Evolutionary conservation across 2,797 vertebrate species (phyloP).

Genomic region (Craterocephalus amniculus): DNA sequence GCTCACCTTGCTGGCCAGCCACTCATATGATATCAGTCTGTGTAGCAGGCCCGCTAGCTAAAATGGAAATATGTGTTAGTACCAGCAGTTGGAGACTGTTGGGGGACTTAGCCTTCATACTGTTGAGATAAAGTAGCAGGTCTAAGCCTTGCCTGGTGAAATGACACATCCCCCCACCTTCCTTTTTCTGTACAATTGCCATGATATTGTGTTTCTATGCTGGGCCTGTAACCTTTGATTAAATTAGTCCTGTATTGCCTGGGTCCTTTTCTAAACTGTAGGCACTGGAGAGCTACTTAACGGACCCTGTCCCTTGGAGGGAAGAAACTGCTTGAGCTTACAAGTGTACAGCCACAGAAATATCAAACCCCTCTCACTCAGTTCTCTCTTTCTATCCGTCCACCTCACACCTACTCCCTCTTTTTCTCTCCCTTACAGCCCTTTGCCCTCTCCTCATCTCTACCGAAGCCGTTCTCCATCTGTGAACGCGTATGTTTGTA

Average conservation of each 20-base stretch:
- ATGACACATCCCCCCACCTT: constrained; percentile 72
- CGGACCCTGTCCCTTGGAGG: constrained; percentile 80
- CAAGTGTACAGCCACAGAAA: constrained; percentile 78
- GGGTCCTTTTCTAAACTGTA: constrained; percentile 81
- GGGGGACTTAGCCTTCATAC: constrained; percentile 75
- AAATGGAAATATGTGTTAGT: constrained; percentile 74
- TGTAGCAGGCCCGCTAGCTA: constrained; percentile 64
- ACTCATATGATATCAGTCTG: constrained; percentile 63
- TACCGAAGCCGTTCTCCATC: constrained; percentile 40
- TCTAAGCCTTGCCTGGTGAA: constrained; percentile 79
- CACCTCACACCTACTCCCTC: constrained; percentile 37
- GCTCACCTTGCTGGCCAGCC: constrained; percentile 52
- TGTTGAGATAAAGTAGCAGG: constrained; percentile 79
- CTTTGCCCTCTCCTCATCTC: constrained; percentile 49
- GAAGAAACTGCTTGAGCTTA: constrained; percentile 81
- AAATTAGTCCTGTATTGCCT: constrained; percentile 81
- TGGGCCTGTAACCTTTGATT: constrained; percentile 83
- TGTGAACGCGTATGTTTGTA: constrained; percentile 8
- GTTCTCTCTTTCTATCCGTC: constrained; percentile 57
- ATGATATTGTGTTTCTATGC: constrained; percentile 83
- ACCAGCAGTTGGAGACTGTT: constrained; percentile 67
- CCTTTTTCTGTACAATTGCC: constrained; percentile 76
- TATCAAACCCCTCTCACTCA: constrained; percentile 80
- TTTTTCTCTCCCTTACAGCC: constrained; percentile 44
- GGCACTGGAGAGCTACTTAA: constrained; percentile 81